A percentile compares a stretch with the other conserved stretches of the same genome.
These are phyloP conservation scores for Aldabrachelys gigantea DNA, from an alignment of 2,113 vertebrate species.

Conservation along the genomic window DNA sequence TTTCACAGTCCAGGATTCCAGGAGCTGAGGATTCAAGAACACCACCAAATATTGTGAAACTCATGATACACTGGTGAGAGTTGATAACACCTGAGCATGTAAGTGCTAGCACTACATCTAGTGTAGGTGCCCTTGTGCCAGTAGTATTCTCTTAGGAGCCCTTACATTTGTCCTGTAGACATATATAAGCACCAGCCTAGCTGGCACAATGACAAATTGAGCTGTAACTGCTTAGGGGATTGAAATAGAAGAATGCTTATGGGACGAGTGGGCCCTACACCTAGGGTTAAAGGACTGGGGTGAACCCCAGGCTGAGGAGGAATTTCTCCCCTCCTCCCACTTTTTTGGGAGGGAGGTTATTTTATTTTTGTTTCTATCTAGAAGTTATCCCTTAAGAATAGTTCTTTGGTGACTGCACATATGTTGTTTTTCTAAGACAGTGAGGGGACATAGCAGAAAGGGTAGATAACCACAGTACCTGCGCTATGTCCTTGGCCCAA, in stretches of 20 bases:
- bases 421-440: not conserved
- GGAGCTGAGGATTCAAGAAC: not conserved
- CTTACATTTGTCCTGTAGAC: not conserved
- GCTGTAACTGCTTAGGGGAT: not conserved
- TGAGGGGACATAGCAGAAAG: not conserved
- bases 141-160: not conserved
- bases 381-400: not conserved
- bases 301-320: not conserved
- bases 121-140: not conserved
- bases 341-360: not conserved
- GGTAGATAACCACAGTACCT: too few species aligned
- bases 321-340: not conserved
- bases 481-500: not conserved
- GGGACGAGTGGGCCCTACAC: not conserved
- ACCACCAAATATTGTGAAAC: not conserved
- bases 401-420: not conserved
- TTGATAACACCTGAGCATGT: not conserved
- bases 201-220: not conserved
- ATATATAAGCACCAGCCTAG: not conserved
- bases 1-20: not conserved
- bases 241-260: not conserved
- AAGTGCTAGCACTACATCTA: not conserved
- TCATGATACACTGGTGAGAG: not conserved
- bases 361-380: not conserved
- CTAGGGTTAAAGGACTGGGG: not conserved